phyloP scores from a whole-genome alignment of 2,888 invertebrate species.

The Piscicola geometra region DNA sequence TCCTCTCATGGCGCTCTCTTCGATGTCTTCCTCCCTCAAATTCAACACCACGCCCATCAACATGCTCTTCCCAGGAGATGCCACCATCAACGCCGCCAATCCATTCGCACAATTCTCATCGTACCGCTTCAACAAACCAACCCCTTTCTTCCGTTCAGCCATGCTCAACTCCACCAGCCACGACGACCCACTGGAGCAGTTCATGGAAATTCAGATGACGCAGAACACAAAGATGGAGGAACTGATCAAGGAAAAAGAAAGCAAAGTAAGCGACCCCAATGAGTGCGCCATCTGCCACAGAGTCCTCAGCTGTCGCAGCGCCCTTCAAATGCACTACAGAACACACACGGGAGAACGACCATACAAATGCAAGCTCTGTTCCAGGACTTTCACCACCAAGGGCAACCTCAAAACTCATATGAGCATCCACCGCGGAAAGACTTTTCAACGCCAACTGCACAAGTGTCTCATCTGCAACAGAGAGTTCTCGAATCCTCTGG shows the following conservation, averaged over 20 bases:
- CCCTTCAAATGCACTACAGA: slow-evolving; percentile 90
- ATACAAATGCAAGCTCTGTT: slow-evolving; percentile 55
- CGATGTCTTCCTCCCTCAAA: slow-evolving; percentile 36
- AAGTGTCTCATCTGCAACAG: slow-evolving; percentile 87
- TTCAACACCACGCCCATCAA: slow-evolving; percentile 28
- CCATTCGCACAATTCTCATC: background rate
- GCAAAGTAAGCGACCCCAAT: slow-evolving; percentile 83
- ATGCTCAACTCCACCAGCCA: slow-evolving; percentile 44
- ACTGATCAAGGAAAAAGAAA: slow-evolving; percentile 92
- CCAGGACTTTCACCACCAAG: slow-evolving; percentile 94
- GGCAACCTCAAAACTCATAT: slow-evolving; percentile 99
- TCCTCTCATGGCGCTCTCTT: slow-evolving; percentile 33
- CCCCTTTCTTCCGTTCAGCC: slow-evolving; percentile 13
- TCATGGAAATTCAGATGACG: slow-evolving; percentile 90
- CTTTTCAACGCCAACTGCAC: slow-evolving; percentile 75
- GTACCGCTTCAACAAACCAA: slow-evolving; percentile 14
- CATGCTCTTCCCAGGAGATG: slow-evolving; percentile 27
- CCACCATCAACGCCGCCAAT: background rate
- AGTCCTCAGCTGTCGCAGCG: slow-evolving; percentile 91
- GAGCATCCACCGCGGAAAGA: slow-evolving; percentile 91
- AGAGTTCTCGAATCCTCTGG: slow-evolving; percentile 84
- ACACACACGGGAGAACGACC: slow-evolving; percentile 56
- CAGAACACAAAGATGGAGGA: slow-evolving; percentile 94
- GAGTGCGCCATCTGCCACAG: slow-evolving; percentile 96
- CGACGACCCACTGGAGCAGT: slow-evolving; percentile 54